Base-by-base conservation (phyloP, 2,797 vertebrate genomes). In the Phoeniculus purpureus region DNA sequence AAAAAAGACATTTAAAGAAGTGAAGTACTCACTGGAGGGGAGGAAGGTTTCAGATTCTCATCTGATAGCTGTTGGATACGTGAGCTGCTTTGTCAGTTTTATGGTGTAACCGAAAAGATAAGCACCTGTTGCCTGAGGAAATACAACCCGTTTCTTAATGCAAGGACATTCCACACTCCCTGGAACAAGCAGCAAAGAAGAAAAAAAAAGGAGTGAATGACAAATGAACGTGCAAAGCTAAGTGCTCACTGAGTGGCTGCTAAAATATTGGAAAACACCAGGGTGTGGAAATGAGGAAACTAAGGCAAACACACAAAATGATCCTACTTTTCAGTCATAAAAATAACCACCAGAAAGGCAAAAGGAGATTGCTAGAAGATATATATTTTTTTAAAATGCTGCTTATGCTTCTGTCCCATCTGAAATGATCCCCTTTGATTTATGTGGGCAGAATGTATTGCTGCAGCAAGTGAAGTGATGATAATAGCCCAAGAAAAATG, bases 401-500 rank as follows among this genome's bases (percentile, higher is more conserved):
- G 85, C 76, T 96, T 94, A 81, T 94, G 93, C 92, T 96, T 75
- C 92, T 94, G 95, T 43, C 85, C 94, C 92, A 62, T 91, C 94
- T 67, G 34, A 95, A 96, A 95, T 90, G 93, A 92, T 89, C 70
- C 6, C 73, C 85, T 90, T 52, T 97, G 97, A 97, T 98, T 97
- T 96, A 97, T 95, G 65, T 92, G 93, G 74, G 70, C 85, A 19
- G 64, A 95, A 95, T 89, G 60, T 70, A 93, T 96, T 89, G 91
- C 81, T 94, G 96, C 91, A 92, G 94, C 93, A 52, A 97, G 74
- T 96, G 96, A 96, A 97, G 94, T 90, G 96, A 96, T 92, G 96
- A 94, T 96, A 97, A 97, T 94, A 96, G 96, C 91, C 94, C 93
- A 94, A 92, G 96, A 96, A 96, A 97, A 97, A 97, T 94, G 96